These are phyloP conservation scores for Manis pentadactyla DNA, from an alignment of 2,797 vertebrate genomes.

Conservation along the genomic window DNA sequence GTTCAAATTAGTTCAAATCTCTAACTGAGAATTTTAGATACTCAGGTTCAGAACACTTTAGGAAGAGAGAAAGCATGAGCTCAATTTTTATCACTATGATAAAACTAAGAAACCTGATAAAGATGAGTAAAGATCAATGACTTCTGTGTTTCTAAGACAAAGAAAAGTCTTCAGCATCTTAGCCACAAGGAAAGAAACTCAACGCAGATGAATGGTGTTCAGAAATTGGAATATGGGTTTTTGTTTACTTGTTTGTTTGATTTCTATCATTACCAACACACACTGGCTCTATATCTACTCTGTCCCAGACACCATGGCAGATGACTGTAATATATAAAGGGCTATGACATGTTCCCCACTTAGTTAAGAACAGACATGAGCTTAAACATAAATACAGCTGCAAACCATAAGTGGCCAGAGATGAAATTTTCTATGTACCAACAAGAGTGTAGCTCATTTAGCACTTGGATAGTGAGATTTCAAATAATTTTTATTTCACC, in stretches of 20 bases:
- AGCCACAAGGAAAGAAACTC: not conserved
- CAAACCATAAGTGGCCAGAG: not conserved
- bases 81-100: not conserved
- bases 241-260: not conserved
- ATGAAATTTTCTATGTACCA: not conserved
- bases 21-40: not conserved
- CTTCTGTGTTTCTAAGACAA: not conserved
- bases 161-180: not conserved
- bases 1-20: not conserved
- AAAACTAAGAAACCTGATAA: not conserved
- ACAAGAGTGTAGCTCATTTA: not conserved
- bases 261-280: not conserved
- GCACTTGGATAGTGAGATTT: not conserved
- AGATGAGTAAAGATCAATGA: not conserved
- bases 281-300: not conserved
- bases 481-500: not conserved
- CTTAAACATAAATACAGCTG: not conserved
- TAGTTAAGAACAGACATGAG: not conserved
- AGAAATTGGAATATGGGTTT: not conserved
- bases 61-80: not conserved
- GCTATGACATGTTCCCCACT: not conserved
- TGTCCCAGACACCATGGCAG: not conserved
- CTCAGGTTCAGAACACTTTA: not conserved
- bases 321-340: not conserved
- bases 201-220: not conserved